phyloP scores from a whole-genome alignment of 2,113 vertebrate genomes.

The Laterallus jamaicensis region DNA sequence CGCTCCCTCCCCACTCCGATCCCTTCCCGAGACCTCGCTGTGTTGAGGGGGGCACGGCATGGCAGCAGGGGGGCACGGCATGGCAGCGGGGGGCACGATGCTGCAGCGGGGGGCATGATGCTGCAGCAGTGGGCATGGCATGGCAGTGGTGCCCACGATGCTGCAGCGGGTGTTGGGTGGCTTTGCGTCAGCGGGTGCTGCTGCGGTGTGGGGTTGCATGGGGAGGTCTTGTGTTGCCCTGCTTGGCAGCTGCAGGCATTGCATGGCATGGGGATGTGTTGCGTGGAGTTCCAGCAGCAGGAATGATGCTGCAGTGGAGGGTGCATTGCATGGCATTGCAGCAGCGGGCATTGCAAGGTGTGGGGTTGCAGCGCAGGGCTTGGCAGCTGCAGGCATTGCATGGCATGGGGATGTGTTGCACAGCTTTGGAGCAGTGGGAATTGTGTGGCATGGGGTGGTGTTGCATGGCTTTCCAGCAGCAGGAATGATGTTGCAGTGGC shows the following conservation, averaged over 20 bases:
- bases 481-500: background rate
- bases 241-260: too few species aligned
- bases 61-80: fast-evolving
- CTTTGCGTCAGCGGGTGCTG: too few species aligned
- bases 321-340: background rate
- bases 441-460: fast-evolving
- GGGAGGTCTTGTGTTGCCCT: too few species aligned
- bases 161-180: background rate
- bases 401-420: fast-evolving
- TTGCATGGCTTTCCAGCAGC: background rate
- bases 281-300: background rate
- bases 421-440: background rate
- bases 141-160: background rate
- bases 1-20: fast-evolving
- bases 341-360: fast-evolving
- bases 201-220: too few species aligned
- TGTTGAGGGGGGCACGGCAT: fast-evolving
- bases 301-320: too few species aligned
- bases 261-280: background rate
- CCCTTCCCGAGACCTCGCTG: fast-evolving
- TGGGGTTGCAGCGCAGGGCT: background rate
- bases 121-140: background rate
- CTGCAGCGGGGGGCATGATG: background rate
- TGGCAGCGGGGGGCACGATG: fast-evolving
- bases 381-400: fast-evolving